Evolutionary conservation across 2,888 invertebrate species (phyloP).

Genomic region (Gymnocheta viridis): DNA sequence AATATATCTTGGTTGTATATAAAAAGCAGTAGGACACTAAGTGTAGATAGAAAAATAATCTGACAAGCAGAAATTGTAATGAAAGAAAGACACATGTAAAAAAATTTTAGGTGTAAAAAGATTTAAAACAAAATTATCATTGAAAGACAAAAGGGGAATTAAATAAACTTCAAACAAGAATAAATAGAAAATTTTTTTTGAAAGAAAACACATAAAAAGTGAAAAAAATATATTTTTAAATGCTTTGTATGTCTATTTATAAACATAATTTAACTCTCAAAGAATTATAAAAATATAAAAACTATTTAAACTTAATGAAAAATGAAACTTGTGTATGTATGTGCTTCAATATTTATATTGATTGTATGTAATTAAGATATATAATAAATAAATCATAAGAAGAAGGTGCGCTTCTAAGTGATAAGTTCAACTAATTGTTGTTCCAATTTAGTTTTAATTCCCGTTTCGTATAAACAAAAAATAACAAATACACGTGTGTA

Average conservation of each 20-base stretch:
- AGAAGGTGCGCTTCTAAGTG: neutral
- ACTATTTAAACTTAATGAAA: constrained; percentile 15
- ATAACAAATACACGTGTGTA: no score
- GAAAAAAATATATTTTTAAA: constrained; percentile 72
- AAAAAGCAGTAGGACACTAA: constrained; percentile 4
- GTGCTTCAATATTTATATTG: constrained; percentile 49
- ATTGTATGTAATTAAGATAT: constrained; percentile 23
- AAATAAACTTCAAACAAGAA: constrained; percentile 58
- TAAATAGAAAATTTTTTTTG: constrained; percentile 13
- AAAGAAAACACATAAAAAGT: constrained; percentile 10
- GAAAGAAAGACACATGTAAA: constrained; percentile 10
- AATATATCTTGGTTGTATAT: no score
- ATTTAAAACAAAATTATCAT: neutral
- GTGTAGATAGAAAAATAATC: constrained; percentile 46
- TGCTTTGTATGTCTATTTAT: constrained; percentile 79
- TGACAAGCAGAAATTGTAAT: neutral
- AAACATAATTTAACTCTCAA: constrained; percentile 68
- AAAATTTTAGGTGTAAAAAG: constrained; percentile 1
- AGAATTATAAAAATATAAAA: neutral
- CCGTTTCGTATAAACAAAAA: no score
- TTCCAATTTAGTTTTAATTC: no score
- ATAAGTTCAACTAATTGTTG: no score
- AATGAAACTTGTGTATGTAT: constrained; percentile 26
- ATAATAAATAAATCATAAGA: neutral
- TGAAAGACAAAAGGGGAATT: constrained; percentile 32